These are phyloP conservation scores for Drosophila histrio DNA, from an alignment of 2,888 invertebrate species.

Conservation along the genomic window DNA sequence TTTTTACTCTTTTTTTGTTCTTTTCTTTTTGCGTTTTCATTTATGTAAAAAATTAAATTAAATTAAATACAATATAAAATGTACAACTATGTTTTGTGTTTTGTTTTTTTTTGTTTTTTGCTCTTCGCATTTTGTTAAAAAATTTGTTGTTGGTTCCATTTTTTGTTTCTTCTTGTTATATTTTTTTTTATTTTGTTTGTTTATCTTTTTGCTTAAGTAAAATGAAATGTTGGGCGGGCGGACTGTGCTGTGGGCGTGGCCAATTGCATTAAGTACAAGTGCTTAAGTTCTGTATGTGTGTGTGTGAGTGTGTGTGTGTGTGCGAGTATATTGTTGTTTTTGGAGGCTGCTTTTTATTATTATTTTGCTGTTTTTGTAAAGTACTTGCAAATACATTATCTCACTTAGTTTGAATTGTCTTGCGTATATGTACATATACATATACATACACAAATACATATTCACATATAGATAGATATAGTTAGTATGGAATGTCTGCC, in stretches of 20 bases:
- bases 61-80: slow-evolving; percentile 78
- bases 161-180: slow-evolving; percentile 36
- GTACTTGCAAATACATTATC: slow-evolving; percentile 61
- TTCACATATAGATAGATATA: slow-evolving; percentile 5
- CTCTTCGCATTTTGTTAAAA: slow-evolving; percentile 45
- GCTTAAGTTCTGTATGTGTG: slow-evolving; percentile 59
- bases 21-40: slow-evolving; percentile 41
- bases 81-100: slow-evolving; percentile 59
- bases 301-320: slow-evolving; percentile 19
- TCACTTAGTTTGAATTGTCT: slow-evolving; percentile 22
- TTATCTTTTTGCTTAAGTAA: slow-evolving; percentile 61
- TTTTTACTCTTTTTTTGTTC: slow-evolving; percentile 50
- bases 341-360: not conserved
- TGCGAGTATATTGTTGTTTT: slow-evolving; percentile 1
- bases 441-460: slow-evolving; percentile 6
- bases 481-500: slow-evolving; percentile 58
- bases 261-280: slow-evolving; percentile 74
- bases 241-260: slow-evolving; percentile 64
- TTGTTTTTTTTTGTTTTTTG: slow-evolving; percentile 20
- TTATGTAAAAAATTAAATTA: slow-evolving; percentile 67
- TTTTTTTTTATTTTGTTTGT: slow-evolving; percentile 7
- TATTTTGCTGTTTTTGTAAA: too few species aligned
- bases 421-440: slow-evolving; percentile 2
- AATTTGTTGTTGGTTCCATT: slow-evolving; percentile 65
- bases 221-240: slow-evolving; percentile 61